phyloP scores from a whole-genome alignment of 2,888 invertebrate genomes.

The Stenichneumon culpator region DNA sequence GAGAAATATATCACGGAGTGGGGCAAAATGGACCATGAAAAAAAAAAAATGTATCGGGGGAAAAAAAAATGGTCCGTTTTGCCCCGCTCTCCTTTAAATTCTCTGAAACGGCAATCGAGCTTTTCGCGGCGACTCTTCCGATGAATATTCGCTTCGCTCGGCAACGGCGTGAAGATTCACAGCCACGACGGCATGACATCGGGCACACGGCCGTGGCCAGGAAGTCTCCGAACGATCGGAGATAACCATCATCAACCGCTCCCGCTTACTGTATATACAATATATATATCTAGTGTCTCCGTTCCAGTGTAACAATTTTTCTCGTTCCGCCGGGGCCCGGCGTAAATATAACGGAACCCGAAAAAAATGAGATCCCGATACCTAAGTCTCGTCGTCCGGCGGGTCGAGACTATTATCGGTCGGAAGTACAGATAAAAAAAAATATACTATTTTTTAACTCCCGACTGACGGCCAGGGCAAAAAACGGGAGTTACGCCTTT shows the following conservation, averaged over 20 bases:
- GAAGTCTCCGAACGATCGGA: conserved; percentile 40
- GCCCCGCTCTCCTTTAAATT: background rate
- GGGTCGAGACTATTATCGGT: conserved; percentile 38
- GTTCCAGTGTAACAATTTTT: conserved; percentile 45
- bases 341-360: conserved; percentile 46
- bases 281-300: conserved; percentile 3
- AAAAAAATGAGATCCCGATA: conserved; percentile 33
- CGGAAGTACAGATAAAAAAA: background rate
- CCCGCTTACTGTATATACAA: conserved; percentile 9
- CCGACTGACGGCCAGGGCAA: no score
- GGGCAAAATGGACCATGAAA: background rate
- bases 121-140: background rate
- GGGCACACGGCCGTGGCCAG: conserved; percentile 17
- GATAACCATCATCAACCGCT: conserved; percentile 43
- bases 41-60: background rate
- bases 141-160: background rate
- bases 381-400: conserved; percentile 12
- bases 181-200: background rate
- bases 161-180: background rate
- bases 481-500: no score
- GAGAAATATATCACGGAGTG: background rate
- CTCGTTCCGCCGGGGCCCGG: conserved; percentile 1
- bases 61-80: background rate
- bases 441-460: background rate
- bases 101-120: background rate